Percentiles rank a stretch among this genome's conserved stretches.
These are phyloP conservation scores for Endotricha flammealis DNA, from an alignment of 2,888 invertebrate genomes.

Conservation along the genomic window DNA sequence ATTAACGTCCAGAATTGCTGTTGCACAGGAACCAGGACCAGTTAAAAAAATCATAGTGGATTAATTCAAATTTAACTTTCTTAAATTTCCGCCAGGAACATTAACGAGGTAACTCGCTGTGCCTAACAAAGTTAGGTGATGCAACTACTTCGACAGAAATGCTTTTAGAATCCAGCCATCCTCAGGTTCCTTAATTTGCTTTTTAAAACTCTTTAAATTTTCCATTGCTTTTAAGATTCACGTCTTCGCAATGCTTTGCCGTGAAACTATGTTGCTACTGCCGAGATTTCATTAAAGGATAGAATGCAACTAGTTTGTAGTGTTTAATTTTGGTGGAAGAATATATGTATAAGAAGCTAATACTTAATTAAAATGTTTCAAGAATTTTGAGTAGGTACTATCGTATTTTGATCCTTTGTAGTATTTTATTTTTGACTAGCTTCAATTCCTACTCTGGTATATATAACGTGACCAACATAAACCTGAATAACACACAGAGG, in stretches of 20 bases:
- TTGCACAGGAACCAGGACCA: too few relatives aligned
- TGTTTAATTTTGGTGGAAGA: too few relatives aligned
- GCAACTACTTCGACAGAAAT: conserved; percentile 42
- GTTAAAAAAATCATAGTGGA: conserved; percentile 45
- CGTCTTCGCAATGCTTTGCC: conserved; percentile 37
- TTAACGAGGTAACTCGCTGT: conserved; percentile 65
- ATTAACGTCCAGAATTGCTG: conserved; percentile 53
- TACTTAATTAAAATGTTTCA: conserved; percentile 4
- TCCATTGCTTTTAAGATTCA: conserved; percentile 55
- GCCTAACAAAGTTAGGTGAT: conserved; percentile 63
- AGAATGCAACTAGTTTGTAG: conserved; percentile 6
- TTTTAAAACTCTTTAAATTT: conserved; percentile 65
- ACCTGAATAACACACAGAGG: too few relatives aligned
- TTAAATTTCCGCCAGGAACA: conserved; percentile 46
- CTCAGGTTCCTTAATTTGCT: conserved; percentile 60
- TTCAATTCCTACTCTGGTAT: too few relatives aligned
- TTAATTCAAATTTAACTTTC: conserved; percentile 58
- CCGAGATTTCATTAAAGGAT: conserved; percentile 27
- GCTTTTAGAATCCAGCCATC: conserved; percentile 44
- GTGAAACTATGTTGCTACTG: conserved; percentile 40
- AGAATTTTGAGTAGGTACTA: neutral
- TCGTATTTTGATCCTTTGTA: neutral
- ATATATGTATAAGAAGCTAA: too few relatives aligned
- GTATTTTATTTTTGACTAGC: too few relatives aligned
- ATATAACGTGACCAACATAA: too few relatives aligned